Evolutionary conservation across 2,113 vertebrate species (phyloP).

Genomic region (Leptobrachium leishanense): DNA sequence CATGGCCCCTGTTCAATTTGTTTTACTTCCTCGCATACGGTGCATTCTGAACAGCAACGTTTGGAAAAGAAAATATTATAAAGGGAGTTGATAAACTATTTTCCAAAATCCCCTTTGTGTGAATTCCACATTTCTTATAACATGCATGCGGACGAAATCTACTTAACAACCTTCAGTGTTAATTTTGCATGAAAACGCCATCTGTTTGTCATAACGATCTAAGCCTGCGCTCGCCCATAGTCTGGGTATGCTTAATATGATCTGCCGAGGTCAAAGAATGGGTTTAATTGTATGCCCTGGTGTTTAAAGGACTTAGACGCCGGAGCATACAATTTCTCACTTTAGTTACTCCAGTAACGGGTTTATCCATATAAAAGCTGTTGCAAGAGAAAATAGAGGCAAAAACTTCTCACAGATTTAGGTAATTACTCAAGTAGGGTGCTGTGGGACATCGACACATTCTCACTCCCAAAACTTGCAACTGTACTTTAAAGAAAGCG

Average conservation of each 20-base stretch:
- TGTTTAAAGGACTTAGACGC: constrained; percentile 61
- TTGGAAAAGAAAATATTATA: neutral
- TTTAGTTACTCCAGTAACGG: neutral
- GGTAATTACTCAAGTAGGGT: too few relatives aligned
- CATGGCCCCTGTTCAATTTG: too few relatives aligned
- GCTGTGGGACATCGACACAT: too few relatives aligned
- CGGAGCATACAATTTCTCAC: constrained; percentile 12
- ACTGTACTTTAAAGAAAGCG: too few relatives aligned
- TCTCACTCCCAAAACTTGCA: too few relatives aligned
- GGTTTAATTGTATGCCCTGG: constrained; percentile 69
- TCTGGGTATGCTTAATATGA: constrained; percentile 65
- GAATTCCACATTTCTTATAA: constrained; percentile 39
- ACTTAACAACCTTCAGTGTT: constrained; percentile 56
- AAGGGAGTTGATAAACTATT: neutral
- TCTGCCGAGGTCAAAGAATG: constrained; percentile 68
- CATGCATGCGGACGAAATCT: constrained; percentile 54
- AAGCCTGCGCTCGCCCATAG: constrained; percentile 61
- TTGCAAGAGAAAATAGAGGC: too few relatives aligned
- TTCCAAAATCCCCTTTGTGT: neutral
- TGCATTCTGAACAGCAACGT: too few relatives aligned
- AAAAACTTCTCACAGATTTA: too few relatives aligned
- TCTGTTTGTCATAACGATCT: constrained; percentile 65
- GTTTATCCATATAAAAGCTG: neutral
- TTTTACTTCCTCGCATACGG: too few relatives aligned
- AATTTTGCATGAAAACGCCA: constrained; percentile 70